Evolutionary conservation across 1,140 invertebrate genomes (phyloP), one percentile per base, ranked within the genome.

Genomic region (Orchestia grillus): DNA sequence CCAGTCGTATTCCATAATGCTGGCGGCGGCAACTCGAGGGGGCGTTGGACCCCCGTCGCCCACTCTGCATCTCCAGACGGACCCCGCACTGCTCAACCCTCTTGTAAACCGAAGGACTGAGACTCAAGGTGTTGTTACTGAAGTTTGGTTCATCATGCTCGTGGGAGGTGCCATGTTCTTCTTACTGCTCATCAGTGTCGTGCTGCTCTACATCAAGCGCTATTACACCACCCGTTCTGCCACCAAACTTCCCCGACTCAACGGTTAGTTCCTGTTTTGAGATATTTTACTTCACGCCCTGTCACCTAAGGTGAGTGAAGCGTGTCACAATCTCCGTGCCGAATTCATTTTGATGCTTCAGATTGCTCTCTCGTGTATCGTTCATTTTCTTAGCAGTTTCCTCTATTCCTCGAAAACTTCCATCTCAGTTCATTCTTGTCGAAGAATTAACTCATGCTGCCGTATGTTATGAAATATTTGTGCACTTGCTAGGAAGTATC

Each of bases 81-180:
- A 97, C 45, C 96, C 96, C 0, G 96, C 96, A 8, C 87, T 97
- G 15, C 96, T 97, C 0, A 97, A 97, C 95, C 96, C 96, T 0
- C 44, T 97, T 44, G 96, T 96, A 95, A 97, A 97, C 96, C 95
- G 96, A 6, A 96, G 96, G 95, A 96, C 96, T 36, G 96, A 96
- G 6, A 96, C 96, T 4, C 96, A 96, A 94, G 96, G 96, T 44
- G 96, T 97, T 62, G 96, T 97, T 42, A 87, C 96, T 44, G 96
- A 97, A 92, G 96, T 96, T 0, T 97, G 96, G 96, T 97, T 97
- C 77, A 97, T 97, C 62, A 96, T 97, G 57, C 96, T 97, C 43
- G 96, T 97, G 45, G 96, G 96, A n/a, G 96, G 96, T 19, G 96
- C 96, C 43, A 97, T 97, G 96, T 97, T 97, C 95, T 96, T 96